Evolutionary conservation across 2,888 invertebrate genomes (phyloP), one percentile per base, ranked within the genome.

Genomic region (Galerucella pusilla): DNA sequence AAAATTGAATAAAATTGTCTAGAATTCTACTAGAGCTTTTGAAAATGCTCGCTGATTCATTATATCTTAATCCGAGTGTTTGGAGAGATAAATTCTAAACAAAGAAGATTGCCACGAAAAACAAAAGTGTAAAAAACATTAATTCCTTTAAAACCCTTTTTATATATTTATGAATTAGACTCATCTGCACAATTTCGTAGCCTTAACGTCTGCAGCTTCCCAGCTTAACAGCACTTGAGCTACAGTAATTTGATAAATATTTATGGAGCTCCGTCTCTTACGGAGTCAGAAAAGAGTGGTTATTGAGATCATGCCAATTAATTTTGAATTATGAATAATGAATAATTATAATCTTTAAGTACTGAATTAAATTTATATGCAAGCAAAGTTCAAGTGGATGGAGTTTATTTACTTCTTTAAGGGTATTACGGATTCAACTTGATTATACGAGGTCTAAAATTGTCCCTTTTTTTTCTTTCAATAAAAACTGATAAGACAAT

Each of bases 291-390:
- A 20, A 61, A 45, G 35, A n/a, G 46, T 25, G 52, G 61, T 70
- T 70, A 59, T 65, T 65, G 10, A 57, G 46, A 71, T 66, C 57
- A 16, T 59, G 71, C 71, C 71, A 66, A 71, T 65, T 71, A 71
- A 61, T 69, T 69, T 69, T 60, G 46, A 61, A 69, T 28, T 28
- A 49, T n/a, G 61, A 28, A 28, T 69, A 65, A 71, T 65, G 54
- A 59, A 71, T 65, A 71, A 61, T 71, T 71, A 42, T 42, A 42
- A 65, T 63, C 25, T 57, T 71, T 46, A 66, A 71, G 71, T 71
- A 59, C 59, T 65, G 57, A 59, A 71, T 59, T 16, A 42, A 65
- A 64, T 71, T 52, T 46, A 64, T 14, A 54, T 65, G 59, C 25
- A 9, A 10, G 42, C 16, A 64, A 42, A 42, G 9, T 20, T 71